Evolutionary conservation across 2,797 vertebrate species (phyloP), one percentile per base, ranked within the genome.

Genomic region (Lates japonicus): DNA sequence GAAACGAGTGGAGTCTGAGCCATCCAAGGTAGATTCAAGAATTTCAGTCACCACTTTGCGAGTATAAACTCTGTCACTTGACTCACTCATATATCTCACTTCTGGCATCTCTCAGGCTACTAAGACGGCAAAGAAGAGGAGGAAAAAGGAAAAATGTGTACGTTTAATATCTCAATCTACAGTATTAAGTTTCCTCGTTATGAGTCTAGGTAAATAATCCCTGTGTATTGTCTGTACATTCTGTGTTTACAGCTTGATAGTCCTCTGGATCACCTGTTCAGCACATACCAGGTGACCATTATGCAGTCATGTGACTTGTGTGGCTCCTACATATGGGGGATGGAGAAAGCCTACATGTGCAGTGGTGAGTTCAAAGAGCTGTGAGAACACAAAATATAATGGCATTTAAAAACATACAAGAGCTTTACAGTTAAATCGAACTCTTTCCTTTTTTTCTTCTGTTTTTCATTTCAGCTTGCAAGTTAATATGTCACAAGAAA

Each of bases 321-420:
- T 82, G 95, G 93, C 2, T 98, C 97, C 59, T 98, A 95, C 91
- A 97, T 99, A 91, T 99, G 98, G 98, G 97, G 95, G 42, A 99
- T 99, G 98, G 98, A 99, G 84, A 99, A 97, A 86, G 97, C 98
- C 48, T 97, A 95, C 89, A 97, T 99, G 87, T 99, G 98, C 93
- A 97, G 96, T 0, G 95, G 98, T 99, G 86, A 95, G 98, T 92
- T 76, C 44, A 72, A 7, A 46, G 8, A 59, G 20, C 33, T 49
- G n/a, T 2, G 19, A 22, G 5, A 55, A 22, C 20, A 20, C 7
- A 65, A 59, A 3, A 68, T 79, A 1, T 48, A 12, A n/a, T 16
- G 1, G 1, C 2, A 4, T 61, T 52, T 25, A 7, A 57, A 22
- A 51, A 17, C 29, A 60, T 0, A 62, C 6, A 22, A 51, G 33